Conservation (phyloP, 2,888 invertebrate genomes). For the Nomada fabriciana region DNA sequence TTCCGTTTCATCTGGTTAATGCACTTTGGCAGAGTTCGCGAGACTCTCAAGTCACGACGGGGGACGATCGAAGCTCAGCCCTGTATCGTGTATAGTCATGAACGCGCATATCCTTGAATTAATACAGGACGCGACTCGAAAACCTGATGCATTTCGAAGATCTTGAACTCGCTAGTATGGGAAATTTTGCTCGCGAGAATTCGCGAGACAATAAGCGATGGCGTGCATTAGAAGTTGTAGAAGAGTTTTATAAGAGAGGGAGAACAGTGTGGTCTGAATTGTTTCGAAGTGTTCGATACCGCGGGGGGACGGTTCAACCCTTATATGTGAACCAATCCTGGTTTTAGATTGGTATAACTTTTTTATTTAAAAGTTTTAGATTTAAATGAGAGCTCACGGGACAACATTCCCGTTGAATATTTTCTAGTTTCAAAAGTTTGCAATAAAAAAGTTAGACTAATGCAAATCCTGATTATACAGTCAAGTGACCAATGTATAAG, state of each 20-base stretch:
- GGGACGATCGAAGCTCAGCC: constrained; percentile 46
- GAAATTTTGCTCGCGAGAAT: constrained; percentile 11
- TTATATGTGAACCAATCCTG: too few relatives aligned
- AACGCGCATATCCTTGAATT: constrained; percentile 46
- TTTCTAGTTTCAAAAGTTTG: too few relatives aligned
- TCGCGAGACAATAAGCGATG: constrained; percentile 22
- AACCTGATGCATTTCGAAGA: constrained; percentile 36
- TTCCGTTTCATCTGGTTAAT: constrained; percentile 73
- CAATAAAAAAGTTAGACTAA: too few relatives aligned
- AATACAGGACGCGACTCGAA: constrained; percentile 48
- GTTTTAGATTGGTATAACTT: too few relatives aligned
- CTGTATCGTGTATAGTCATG: constrained; percentile 39
- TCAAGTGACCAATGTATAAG: too few relatives aligned
- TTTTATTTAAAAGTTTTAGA: too few relatives aligned
- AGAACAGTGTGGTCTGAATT: neutral
- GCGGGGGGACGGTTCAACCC: too few relatives aligned
- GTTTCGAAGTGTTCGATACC: neutral
- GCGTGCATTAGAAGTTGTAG: neutral
- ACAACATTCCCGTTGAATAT: too few relatives aligned
- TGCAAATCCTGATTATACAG: too few relatives aligned
- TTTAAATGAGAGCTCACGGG: too few relatives aligned
- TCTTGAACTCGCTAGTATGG: constrained; percentile 8
- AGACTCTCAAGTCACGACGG: constrained; percentile 44
- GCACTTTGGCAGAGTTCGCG: constrained; percentile 60
- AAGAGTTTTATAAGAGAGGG: neutral